A percentile compares a stretch with the other conserved stretches of the same genome.
These are phyloP conservation scores for Apteryx mantelli DNA, from an alignment of 2,113 vertebrate species.

Conservation along the genomic window DNA sequence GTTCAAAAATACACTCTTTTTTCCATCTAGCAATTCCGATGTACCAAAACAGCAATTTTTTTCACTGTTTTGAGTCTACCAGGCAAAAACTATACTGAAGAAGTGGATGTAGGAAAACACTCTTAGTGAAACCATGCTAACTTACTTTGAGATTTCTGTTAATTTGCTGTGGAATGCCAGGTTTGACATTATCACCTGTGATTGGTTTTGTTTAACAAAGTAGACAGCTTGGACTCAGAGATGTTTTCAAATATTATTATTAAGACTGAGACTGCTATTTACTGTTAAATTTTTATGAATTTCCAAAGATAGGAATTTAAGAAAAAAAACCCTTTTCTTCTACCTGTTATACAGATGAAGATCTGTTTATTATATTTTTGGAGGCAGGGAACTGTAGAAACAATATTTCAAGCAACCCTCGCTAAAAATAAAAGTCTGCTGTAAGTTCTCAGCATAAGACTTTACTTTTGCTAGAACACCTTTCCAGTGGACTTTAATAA, in stretches of 20 bases:
- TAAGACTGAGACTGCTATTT: neutral
- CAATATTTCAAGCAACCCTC: neutral
- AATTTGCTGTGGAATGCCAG: neutral
- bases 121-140: neutral
- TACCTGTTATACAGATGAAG: neutral
- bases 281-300: neutral
- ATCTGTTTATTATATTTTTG: neutral
- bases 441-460: too few relatives aligned
- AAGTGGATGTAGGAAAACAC: neutral
- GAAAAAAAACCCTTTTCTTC: neutral
- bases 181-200: neutral
- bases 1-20: neutral
- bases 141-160: neutral
- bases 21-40: neutral
- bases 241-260: neutral
- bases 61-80: neutral
- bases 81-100: neutral
- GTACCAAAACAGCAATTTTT: neutral
- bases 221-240: neutral
- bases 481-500: too few relatives aligned
- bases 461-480: too few relatives aligned
- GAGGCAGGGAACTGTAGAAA: neutral
- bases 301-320: neutral
- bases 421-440: too few relatives aligned
- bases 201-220: neutral